Conservation (phyloP, 1,140 invertebrate species). For the Drosophila lini region DNA sequence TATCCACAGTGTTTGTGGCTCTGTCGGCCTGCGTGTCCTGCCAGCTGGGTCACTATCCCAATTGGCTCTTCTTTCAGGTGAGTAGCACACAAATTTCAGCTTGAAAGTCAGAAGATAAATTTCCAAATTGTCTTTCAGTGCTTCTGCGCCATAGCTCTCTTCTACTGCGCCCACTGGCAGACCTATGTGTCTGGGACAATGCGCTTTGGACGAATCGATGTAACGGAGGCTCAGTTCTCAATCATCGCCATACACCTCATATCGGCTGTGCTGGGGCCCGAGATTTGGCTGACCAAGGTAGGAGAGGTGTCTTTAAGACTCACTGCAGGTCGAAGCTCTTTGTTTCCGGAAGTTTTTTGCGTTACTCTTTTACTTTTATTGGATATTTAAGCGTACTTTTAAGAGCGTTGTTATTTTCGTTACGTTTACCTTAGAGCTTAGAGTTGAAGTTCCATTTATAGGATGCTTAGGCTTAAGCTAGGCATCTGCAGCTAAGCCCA, state of each 20-base stretch:
- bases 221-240: conserved; percentile 98
- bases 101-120: background rate
- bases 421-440: conserved; percentile 40
- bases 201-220: conserved; percentile 97
- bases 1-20: conserved; percentile 98
- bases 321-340: conserved; percentile 21
- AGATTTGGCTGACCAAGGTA: conserved; percentile 94
- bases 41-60: conserved; percentile 94
- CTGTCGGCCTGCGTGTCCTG: conserved; percentile 96
- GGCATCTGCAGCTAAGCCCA: conserved; percentile 4
- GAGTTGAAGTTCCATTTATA: conserved; percentile 14
- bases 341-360: conserved; percentile 70
- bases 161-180: conserved; percentile 99
- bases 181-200: conserved; percentile 98
- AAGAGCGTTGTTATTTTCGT: conserved; percentile 31
- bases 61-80: conserved; percentile 96
- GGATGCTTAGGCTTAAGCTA: conserved; percentile 45
- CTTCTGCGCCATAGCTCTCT: conserved; percentile 96
- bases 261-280: conserved; percentile 93
- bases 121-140: conserved; percentile 86
- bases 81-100: conserved; percentile 2
- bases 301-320: conserved; percentile 17
- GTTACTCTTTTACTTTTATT: conserved; percentile 26
- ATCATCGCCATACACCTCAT: conserved; percentile 96
- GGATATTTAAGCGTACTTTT: conserved; percentile 29